phyloP scores from a whole-genome alignment of 2,888 invertebrate genomes.

The Aspidapion aeneum region DNA sequence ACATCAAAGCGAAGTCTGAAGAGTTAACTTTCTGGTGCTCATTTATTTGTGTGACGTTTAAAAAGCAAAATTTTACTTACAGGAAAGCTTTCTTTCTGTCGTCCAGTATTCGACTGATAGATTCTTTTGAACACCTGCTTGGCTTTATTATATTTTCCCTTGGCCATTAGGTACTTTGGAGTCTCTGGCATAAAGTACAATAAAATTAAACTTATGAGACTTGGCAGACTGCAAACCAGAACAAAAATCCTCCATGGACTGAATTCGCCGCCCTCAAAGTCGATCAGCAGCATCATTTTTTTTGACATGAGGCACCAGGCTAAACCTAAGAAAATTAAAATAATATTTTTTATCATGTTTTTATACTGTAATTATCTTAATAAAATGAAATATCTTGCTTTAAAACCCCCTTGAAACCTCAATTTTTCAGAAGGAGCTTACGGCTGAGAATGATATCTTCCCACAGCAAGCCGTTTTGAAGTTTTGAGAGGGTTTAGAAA shows the following conservation, averaged over 20 bases:
- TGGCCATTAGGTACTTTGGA: constrained; percentile 54
- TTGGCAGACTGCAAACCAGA: constrained; percentile 57
- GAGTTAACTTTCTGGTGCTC: no score
- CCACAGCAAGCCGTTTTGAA: no score
- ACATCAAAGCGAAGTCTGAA: no score
- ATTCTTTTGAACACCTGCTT: constrained; percentile 54
- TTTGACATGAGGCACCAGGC: constrained; percentile 49
- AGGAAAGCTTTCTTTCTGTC: constrained; percentile 49
- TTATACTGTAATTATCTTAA: no score
- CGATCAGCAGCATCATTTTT: constrained; percentile 37
- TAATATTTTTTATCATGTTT: no score
- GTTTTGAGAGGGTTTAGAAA: no score
- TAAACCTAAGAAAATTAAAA: constrained; percentile 42
- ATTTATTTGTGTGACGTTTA: no score
- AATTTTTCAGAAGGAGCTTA: no score
- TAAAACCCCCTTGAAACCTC: no score
- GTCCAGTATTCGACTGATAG: constrained; percentile 53
- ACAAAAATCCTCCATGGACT: constrained; percentile 64
- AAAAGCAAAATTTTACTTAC: no score
- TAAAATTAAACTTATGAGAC: constrained; percentile 51
- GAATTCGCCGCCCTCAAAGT: constrained; percentile 40
- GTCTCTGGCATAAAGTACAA: constrained; percentile 57
- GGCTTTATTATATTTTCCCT: constrained; percentile 52
- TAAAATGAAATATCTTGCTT: no score
- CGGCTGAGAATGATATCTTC: no score